These are phyloP conservation scores for Cosmia trapezina DNA, from an alignment of 2,888 invertebrate species.

Conservation along the genomic window DNA sequence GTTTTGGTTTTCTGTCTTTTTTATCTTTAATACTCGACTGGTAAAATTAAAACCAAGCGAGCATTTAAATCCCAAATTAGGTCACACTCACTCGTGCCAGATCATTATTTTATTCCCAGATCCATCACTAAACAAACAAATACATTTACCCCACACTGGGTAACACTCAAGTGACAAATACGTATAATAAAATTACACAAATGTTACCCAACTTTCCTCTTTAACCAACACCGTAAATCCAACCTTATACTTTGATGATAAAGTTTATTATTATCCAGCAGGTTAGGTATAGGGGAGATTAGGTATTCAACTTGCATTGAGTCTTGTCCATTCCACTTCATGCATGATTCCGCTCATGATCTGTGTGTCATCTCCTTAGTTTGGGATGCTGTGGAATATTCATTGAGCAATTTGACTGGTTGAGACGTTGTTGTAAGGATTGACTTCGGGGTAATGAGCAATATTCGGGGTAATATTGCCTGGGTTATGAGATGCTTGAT, in stretches of 20 bases:
- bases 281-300: conserved; percentile 22
- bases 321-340: conserved; percentile 59
- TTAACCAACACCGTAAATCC: not conserved
- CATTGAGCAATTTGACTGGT: conserved; percentile 62
- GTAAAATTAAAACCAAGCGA: not conserved
- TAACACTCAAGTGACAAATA: conserved; percentile 41
- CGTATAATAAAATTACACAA: conserved; percentile 44
- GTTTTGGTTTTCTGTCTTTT: not conserved
- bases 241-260: not conserved
- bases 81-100: not conserved
- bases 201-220: conserved; percentile 14
- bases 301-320: conserved; percentile 46
- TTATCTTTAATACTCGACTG: not conserved
- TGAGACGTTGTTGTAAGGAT: conserved; percentile 47
- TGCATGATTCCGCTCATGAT: conserved; percentile 67
- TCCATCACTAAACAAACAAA: conserved; percentile 27
- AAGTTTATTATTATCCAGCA: conserved; percentile 17
- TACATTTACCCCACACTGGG: conserved; percentile 31
- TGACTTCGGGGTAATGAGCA: conserved; percentile 41
- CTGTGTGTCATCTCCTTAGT: conserved; percentile 62
- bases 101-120: conserved; percentile 16
- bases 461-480: conserved; percentile 15
- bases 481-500: conserved; percentile 19
- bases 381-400: conserved; percentile 60
- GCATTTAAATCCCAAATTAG: conserved; percentile 5